Conservation (phyloP, 2,113 vertebrate genomes). For the Seriola aureovittata region DNA sequence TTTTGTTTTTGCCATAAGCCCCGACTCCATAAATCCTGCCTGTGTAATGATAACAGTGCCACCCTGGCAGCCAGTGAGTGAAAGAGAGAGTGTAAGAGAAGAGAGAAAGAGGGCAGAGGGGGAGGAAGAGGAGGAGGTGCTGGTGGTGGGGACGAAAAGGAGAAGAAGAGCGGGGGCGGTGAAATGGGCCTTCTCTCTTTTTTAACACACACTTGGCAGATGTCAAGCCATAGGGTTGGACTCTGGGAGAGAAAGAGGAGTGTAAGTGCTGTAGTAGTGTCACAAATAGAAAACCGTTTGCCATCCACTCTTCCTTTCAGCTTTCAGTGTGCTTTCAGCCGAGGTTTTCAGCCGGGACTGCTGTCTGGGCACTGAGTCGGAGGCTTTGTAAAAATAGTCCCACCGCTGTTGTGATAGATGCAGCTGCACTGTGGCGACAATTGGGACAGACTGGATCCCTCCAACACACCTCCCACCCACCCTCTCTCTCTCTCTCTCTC, state of each 20-base stretch:
- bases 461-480: constrained; percentile 70
- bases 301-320: constrained; percentile 69
- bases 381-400: constrained; percentile 82
- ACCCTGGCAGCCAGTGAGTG: constrained; percentile 94
- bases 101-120: constrained; percentile 56
- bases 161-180: constrained; percentile 70
- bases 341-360: constrained; percentile 71
- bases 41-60: constrained; percentile 96
- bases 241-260: constrained; percentile 69
- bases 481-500: not conserved
- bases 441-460: constrained; percentile 81
- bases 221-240: constrained; percentile 76
- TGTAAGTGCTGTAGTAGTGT: constrained; percentile 72
- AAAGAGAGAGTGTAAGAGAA: constrained; percentile 77
- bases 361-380: constrained; percentile 71
- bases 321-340: constrained; percentile 64
- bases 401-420: constrained; percentile 82
- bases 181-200: constrained; percentile 74
- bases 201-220: constrained; percentile 82
- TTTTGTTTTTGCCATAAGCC: constrained; percentile 96
- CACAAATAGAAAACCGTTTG: constrained; percentile 77
- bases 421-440: constrained; percentile 83
- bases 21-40: constrained; percentile 96
- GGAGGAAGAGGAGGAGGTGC: constrained; percentile 80
- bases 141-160: constrained; percentile 55